Conservation (phyloP, 2,797 vertebrate species). For the Typhlichthys eigenmanni region DNA sequence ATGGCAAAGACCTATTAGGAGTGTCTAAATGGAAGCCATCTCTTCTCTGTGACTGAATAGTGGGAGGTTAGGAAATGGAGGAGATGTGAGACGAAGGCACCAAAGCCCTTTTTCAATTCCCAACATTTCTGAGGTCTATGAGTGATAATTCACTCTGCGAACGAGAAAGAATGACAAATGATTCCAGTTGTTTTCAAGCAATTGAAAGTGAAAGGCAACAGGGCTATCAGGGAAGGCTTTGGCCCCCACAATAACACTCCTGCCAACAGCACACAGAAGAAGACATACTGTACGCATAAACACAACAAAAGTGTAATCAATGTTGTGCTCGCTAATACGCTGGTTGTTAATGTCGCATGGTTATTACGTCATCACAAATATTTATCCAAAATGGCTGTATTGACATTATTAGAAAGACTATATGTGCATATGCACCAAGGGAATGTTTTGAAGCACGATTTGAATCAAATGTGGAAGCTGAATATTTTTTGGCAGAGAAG, state of each 20-base stretch:
- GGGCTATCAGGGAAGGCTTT: conserved; percentile 53
- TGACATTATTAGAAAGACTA: no score
- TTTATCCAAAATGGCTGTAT: no score
- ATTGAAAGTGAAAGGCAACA: conserved; percentile 71
- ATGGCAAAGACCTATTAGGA: conserved; percentile 75
- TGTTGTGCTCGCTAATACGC: no score
- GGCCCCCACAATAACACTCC: conserved; percentile 48
- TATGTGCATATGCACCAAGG: no score
- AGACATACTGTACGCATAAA: conserved; percentile 12
- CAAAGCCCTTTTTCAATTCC: conserved; percentile 68
- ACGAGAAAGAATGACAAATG: conserved; percentile 74
- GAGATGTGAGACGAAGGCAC: conserved; percentile 57
- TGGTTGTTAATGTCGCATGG: no score
- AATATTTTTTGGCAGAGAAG: no score
- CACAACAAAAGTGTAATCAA: no score
- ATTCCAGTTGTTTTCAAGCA: conserved; percentile 59
- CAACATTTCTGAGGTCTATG: conserved; percentile 64
- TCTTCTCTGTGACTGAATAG: conserved; percentile 62
- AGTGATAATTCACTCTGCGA: conserved; percentile 73
- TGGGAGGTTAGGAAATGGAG: conserved; percentile 30
- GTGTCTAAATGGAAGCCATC: conserved; percentile 74
- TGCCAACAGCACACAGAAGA: conserved; percentile 11
- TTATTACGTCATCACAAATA: no score
- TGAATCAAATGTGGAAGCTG: no score
- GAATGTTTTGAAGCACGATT: no score